phyloP scores from a whole-genome alignment of 1,140 invertebrate species.

The Laupala kohalensis region DNA sequence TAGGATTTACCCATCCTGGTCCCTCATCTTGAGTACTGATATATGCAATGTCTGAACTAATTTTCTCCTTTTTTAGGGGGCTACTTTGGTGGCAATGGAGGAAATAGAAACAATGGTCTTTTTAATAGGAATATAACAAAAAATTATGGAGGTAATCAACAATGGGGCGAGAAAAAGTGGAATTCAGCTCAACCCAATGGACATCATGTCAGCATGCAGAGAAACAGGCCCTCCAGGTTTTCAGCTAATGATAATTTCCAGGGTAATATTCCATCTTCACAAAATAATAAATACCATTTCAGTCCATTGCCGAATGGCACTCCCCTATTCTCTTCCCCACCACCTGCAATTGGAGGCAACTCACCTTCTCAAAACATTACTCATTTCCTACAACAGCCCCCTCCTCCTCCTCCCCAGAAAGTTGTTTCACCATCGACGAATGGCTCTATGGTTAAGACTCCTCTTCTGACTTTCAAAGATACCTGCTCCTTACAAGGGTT shows the following conservation, averaged over 20 bases:
- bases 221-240: background rate
- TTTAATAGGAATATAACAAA: background rate
- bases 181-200: background rate
- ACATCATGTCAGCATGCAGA: background rate
- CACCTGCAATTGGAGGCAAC: background rate
- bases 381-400: background rate
- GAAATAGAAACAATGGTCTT: background rate
- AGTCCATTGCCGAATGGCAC: background rate
- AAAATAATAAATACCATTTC: background rate
- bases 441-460: background rate
- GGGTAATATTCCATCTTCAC: background rate
- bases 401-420: background rate
- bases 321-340: background rate
- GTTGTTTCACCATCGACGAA: background rate
- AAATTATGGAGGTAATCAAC: background rate
- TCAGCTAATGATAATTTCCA: background rate
- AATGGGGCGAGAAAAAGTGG: background rate
- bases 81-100: background rate
- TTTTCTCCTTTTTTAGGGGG: no score
- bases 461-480: background rate
- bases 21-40: no score
- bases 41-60: no score
- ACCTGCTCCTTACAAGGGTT: background rate
- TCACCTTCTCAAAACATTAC: background rate
- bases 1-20: background rate